phyloP scores from a whole-genome alignment of 1,140 invertebrate genomes.

The Elysia chlorotica region DNA sequence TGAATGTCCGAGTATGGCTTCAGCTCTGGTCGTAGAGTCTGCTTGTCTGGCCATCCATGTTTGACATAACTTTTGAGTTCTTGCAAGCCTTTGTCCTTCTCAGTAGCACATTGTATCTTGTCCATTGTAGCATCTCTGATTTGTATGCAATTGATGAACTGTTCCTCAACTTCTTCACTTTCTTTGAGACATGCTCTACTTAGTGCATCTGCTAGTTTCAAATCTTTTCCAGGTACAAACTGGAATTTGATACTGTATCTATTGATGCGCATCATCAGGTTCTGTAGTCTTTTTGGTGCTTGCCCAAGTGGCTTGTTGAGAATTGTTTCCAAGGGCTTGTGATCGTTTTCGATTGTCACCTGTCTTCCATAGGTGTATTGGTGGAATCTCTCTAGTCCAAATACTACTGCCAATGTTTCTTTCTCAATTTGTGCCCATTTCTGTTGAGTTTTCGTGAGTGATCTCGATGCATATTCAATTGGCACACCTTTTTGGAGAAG shows the following conservation, averaged over 20 bases:
- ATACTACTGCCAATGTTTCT: constrained; percentile 53
- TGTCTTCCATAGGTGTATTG: constrained; percentile 7
- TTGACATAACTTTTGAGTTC: neutral
- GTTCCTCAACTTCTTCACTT: neutral
- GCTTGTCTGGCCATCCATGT: constrained; percentile 1
- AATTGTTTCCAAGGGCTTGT: constrained; percentile 56
- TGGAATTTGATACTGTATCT: constrained; percentile 28
- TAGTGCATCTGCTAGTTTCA: constrained; percentile 32
- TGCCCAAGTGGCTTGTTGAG: constrained; percentile 48
- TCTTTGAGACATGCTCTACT: constrained; percentile 16
- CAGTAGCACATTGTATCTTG: neutral
- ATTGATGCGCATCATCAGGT: constrained; percentile 25
- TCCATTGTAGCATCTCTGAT: neutral
- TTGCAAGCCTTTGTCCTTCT: neutral
- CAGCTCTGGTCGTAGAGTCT: neutral
- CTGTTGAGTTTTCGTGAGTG: constrained; percentile 58
- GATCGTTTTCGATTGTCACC: constrained; percentile 46
- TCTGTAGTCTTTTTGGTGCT: constrained; percentile 24
- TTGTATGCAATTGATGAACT: too few relatives aligned
- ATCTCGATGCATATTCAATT: constrained; percentile 62
- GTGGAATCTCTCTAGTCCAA: constrained; percentile 52
- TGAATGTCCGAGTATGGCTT: neutral
- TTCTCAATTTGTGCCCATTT: constrained; percentile 65
- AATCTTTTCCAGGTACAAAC: constrained; percentile 15
- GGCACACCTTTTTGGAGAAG: constrained; percentile 62